Evolutionary conservation across 1,140 invertebrate genomes (phyloP), one percentile per base, ranked within the genome.

Genomic region (Drosophila gunungcola): DNA sequence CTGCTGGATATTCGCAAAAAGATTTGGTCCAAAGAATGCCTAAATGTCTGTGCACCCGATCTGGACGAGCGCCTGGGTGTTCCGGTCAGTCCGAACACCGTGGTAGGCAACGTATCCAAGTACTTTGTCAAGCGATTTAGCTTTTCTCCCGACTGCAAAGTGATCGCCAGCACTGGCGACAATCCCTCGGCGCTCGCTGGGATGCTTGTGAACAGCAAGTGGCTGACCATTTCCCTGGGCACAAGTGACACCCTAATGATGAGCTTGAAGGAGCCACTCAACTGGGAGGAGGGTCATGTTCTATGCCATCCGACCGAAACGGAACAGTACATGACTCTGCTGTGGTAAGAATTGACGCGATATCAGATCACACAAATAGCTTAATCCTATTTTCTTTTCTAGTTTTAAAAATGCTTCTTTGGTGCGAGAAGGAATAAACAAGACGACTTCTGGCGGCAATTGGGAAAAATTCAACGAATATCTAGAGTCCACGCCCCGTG

Each of bases 321-420:
- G 5, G 85, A 95, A 4, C 94, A 95, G 13, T 99, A 96, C 91
- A 98, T 98, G 97, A 97, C 95, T 0, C 92, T 99, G 10, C 93
- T 99, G n/a, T 98, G 97, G 96, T 97, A 93, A 3, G 61, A 10
- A 7, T 10, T 7, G n/a, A 41, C 0, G 6, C 21, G 91, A 76
- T 65, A 10, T 39, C 2, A 2, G 0, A 4, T 11, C 12, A 36
- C 10, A 42, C 11, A 0, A 41, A 2, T 13, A 27, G 1, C 7
- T 0, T n/a, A 25, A 11, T 12, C 0, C 7, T 7, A 32, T 34
- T n/a, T 11, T 7, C 3, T 0, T 45, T 0, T 49, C n/a, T 75
- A 97, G 97, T 93, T 99, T 98, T 86, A 97, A 98, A 92, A 99
- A 99, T 93, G 98, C 98, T 1, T 98, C 98, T 0, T 86, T 98